Conservation (phyloP, 2,888 invertebrate genomes). For the Trachelus stipa region DNA sequence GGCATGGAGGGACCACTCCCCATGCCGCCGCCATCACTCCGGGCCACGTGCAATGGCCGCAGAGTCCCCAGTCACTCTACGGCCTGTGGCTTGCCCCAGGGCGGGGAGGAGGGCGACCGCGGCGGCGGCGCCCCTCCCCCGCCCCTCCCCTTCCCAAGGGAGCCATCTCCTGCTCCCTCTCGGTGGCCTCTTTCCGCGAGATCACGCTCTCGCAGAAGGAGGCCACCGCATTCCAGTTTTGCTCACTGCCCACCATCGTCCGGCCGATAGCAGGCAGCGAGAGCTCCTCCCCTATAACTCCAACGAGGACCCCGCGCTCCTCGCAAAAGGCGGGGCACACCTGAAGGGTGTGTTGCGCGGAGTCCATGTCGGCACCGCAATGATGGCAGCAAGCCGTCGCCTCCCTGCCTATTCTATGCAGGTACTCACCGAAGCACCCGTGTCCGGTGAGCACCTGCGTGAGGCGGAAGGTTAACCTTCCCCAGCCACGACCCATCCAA, state of each 20-base stretch:
- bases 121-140: too few species aligned
- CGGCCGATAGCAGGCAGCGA: not conserved
- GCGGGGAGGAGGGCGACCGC: too few species aligned
- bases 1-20: too few species aligned
- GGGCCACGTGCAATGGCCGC: too few species aligned
- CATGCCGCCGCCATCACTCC: too few species aligned
- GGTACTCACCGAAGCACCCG: not conserved
- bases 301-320: not conserved
- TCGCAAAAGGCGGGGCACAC: not conserved
- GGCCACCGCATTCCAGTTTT: not conserved
- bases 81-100: too few species aligned
- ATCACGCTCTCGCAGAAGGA: not conserved
- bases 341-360: not conserved
- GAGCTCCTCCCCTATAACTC: not conserved
- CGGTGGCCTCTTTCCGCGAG: not conserved
- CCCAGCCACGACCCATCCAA: not conserved
- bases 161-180: not conserved
- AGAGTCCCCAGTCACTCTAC: too few species aligned
- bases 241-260: too few species aligned
- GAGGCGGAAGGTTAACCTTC: not conserved
- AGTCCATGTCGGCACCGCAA: not conserved
- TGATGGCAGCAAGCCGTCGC: not conserved
- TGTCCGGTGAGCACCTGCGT: slow-evolving; percentile 1
- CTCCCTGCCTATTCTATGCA: not conserved
- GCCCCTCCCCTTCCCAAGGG: too few species aligned